Base-by-base conservation (phyloP, 1,140 invertebrate species). In the Cepaea nemoralis region DNA sequence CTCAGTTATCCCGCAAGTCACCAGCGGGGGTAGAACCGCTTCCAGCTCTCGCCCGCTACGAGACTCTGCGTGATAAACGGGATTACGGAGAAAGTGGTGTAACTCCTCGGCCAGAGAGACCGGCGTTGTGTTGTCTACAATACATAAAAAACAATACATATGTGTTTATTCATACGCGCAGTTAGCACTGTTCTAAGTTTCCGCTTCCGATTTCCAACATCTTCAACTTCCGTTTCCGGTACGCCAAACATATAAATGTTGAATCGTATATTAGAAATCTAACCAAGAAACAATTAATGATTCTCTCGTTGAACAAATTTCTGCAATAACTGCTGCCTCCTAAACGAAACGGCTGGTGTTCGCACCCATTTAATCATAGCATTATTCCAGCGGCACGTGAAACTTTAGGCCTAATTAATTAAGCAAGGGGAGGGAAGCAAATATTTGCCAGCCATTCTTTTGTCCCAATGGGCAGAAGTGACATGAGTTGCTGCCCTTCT, bases 341-440 rank as follows among this genome's bases (percentile, higher is more conserved):
- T 27, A n/a, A 6, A 63, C 59, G 35, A 70, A 70, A 42, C 66
- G 75, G 75, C 42, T 33, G 31, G 55, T 79, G 77, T 79, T 79
- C 77, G 33, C 77, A 35, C 77, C 48, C 40, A 69, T 63, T 79
- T 79, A 67, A 79, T 79, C 77, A 69, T 79, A 24, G 39, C 39
- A 79, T 79, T 79, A 79, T 79, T 69, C 37, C 45, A 79, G 77
- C 77, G 66, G 67, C 66, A 45, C 77, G 31, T 69, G 59, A 39
- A 39, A 37, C 63, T 79, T 79, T 69, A 69, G 66, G 63, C 40
- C 77, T 79, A 79, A 79, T 79, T 79, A 79, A 79, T 79, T 79
- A 79, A 79, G 77, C 59, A 79, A 79, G 77, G 77, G 76, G 76
- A 78, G 63, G 59, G 77, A 79, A 79, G 77, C 77, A 79, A 79